phyloP scores from a whole-genome alignment of 2,888 invertebrate species.

The Trichopoda pennipes region DNA sequence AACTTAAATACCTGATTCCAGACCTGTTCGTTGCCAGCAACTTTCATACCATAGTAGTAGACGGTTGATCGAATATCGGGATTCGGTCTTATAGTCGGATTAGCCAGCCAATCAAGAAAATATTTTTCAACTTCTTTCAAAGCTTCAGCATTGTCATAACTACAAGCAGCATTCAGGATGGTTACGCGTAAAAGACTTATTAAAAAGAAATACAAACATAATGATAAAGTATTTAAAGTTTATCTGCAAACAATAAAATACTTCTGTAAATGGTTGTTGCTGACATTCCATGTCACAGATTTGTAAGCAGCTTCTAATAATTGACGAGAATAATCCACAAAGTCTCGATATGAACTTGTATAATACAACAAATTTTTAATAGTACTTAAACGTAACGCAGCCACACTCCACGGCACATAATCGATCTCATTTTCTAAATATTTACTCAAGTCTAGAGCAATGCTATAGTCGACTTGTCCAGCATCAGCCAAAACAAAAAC shows the following conservation, averaged over 20 bases:
- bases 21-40: constrained; percentile 83
- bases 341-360: constrained; percentile 82
- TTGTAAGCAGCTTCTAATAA: constrained; percentile 84
- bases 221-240: background rate
- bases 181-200: constrained; percentile 85
- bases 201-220: constrained; percentile 70
- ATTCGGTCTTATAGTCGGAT: constrained; percentile 81
- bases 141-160: constrained; percentile 84
- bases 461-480: constrained; percentile 84
- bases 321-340: constrained; percentile 84
- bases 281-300: constrained; percentile 85
- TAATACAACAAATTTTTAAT: constrained; percentile 83
- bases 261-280: constrained; percentile 81
- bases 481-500: constrained; percentile 90
- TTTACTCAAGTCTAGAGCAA: constrained; percentile 86
- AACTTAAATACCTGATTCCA: constrained; percentile 90
- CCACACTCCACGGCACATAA: constrained; percentile 90
- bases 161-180: constrained; percentile 85
- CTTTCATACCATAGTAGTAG: constrained; percentile 87
- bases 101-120: constrained; percentile 85
- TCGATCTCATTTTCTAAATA: constrained; percentile 86
- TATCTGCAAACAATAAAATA: constrained; percentile 69
- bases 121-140: constrained; percentile 83
- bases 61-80: constrained; percentile 86
- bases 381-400: constrained; percentile 81